Evolutionary conservation across 2,888 invertebrate genomes (phyloP).

Genomic region (Gisinianus flammeolus): DNA sequence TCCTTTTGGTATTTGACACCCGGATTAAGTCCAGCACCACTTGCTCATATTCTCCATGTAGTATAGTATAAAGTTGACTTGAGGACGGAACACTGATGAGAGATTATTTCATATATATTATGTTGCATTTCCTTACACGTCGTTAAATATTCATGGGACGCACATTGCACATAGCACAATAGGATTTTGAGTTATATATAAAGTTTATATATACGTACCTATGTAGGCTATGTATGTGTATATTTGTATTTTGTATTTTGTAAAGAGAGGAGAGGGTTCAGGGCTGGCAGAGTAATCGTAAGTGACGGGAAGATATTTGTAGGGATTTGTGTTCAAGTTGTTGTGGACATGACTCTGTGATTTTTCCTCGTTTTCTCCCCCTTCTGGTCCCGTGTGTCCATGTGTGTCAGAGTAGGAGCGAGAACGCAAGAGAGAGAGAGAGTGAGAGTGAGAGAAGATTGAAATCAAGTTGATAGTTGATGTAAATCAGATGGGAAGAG

Average conservation of each 20-base stretch:
- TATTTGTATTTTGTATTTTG: no score
- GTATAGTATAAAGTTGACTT: no score
- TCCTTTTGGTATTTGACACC: not conserved
- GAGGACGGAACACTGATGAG: no score
- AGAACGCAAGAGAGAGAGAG: not conserved
- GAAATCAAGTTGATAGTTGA: conserved; percentile 11
- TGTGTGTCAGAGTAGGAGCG: not conserved
- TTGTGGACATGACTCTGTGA: not conserved
- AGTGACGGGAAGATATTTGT: not conserved
- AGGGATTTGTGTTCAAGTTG: not conserved
- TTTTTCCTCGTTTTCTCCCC: not conserved
- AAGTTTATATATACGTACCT: no score
- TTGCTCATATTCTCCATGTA: no score
- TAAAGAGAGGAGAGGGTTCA: not conserved
- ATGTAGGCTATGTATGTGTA: no score
- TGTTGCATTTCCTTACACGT: no score
- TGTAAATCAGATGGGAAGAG: not conserved
- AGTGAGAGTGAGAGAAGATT: conserved; percentile 7
- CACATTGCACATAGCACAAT: no score
- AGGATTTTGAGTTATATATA: no score
- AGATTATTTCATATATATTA: no score
- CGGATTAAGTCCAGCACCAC: not conserved
- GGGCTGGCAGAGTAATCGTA: not conserved
- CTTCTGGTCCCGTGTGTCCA: not conserved
- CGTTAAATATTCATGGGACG: no score